Evolutionary conservation across 2,797 vertebrate genomes (phyloP).

Genomic region (Saxicola maurus): DNA sequence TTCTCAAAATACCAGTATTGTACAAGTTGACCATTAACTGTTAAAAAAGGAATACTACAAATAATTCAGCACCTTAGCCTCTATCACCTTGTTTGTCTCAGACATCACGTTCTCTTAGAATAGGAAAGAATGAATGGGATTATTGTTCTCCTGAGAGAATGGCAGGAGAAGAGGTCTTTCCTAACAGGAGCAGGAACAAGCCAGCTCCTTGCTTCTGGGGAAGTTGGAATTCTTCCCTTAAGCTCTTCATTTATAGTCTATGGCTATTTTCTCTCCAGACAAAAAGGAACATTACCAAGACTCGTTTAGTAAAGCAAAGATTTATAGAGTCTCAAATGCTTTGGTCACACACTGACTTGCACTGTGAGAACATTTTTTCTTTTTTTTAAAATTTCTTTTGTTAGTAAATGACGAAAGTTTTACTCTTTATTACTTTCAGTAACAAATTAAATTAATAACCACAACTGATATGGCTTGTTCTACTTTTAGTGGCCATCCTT

Average conservation of each 20-base stretch:
- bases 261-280: not conserved
- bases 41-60: not conserved
- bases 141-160: not conserved
- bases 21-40: not conserved
- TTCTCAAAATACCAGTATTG: not conserved
- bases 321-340: not conserved
- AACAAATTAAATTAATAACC: not conserved
- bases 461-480: not conserved
- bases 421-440: not conserved
- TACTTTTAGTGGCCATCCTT: not conserved
- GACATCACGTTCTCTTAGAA: not conserved
- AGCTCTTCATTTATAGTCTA: not conserved
- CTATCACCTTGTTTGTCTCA: not conserved
- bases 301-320: not conserved
- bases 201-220: not conserved
- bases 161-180: not conserved
- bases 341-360: not conserved
- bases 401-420: not conserved
- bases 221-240: not conserved
- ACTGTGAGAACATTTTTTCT: not conserved
- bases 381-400: not conserved
- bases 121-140: not conserved
- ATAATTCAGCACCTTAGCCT: not conserved
- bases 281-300: not conserved
- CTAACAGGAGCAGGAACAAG: not conserved